Evolutionary conservation across 2,888 invertebrate genomes (phyloP), one percentile per base, ranked within the genome.

Genomic region (Agrochola circellaris): DNA sequence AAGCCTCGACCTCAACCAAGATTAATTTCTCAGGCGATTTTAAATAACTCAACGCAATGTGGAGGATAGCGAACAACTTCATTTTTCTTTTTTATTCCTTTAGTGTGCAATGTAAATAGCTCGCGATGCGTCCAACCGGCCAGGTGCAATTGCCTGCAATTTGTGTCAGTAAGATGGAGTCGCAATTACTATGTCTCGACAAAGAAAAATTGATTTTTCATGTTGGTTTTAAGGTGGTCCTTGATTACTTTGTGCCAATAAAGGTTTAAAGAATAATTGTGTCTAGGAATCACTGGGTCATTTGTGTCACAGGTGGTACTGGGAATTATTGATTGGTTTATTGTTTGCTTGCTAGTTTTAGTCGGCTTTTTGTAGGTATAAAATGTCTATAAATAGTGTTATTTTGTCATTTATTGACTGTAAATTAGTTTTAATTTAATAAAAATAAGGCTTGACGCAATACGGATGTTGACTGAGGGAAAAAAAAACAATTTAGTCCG

Each of bases 141-240:
- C 95, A 95, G 96, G 95, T 95, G 95, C 95, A 95, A 93, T 94
- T 93, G 92, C 81, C 88, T 84, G 93, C 94, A 95, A 96, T 95
- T 95, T 95, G 94, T 93, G 93, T 93, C 94, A 90, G 92, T 87
- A 86, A 89, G 86, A 87, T 82, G 88, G 90, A 86, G 88, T 86
- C 85, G 93, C 95, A 95, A 96, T 96, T 95, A 95, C 93, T 87
- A 87, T 91, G 95, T 93, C 95, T 90, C 89, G 93, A 90, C 91
- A 90, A 92, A 92, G 93, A 95, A 95, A 94, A 95, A 95, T 94
- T 94, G 93, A 94, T 95, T 94, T 94, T 94, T 92, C 93, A 93
- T 94, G 94, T 95, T 93, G 93, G 92, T 94, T 94, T 95, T 94
- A 93, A 92, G 90, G 91, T 90, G 91, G 91, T 90, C 92, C 83